Evolutionary conservation across 2,113 vertebrate genomes (phyloP).

Genomic region (Hyaena hyaena): DNA sequence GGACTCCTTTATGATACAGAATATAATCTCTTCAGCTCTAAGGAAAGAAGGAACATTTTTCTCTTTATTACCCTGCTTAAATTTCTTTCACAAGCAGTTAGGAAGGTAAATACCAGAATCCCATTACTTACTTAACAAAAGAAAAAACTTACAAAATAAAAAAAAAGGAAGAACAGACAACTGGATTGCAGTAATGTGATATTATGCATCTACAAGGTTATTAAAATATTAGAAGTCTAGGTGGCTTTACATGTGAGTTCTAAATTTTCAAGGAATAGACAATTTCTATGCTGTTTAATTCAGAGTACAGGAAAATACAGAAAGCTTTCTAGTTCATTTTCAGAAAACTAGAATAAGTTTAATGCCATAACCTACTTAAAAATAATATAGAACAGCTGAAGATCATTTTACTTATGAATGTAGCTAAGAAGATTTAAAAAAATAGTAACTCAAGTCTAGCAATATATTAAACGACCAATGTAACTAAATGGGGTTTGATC

Average conservation of each 20-base stretch:
- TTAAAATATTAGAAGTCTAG: not conserved
- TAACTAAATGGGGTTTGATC: not conserved
- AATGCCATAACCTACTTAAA: not conserved
- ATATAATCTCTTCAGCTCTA: not conserved
- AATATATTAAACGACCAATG: not conserved
- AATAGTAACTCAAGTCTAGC: not conserved
- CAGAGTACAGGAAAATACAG: not conserved
- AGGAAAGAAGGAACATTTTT: not conserved
- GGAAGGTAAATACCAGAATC: not conserved
- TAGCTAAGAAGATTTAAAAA: not conserved
- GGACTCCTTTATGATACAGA: not conserved
- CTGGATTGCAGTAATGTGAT: not conserved
- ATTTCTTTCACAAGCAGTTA: slow-evolving; percentile 32
- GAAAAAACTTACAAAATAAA: not conserved
- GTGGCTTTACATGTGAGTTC: not conserved
- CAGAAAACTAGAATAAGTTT: not conserved
- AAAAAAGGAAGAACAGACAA: not conserved
- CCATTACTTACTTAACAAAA: not conserved
- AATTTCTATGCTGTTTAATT: too few species aligned
- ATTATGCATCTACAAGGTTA: not conserved
- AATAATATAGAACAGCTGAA: not conserved
- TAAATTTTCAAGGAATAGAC: not conserved
- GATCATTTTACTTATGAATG: not conserved
- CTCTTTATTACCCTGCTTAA: not conserved
- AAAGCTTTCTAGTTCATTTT: not conserved